Evolutionary conservation across 2,888 invertebrate genomes (phyloP).

Genomic region (Papilio gigon): DNA sequence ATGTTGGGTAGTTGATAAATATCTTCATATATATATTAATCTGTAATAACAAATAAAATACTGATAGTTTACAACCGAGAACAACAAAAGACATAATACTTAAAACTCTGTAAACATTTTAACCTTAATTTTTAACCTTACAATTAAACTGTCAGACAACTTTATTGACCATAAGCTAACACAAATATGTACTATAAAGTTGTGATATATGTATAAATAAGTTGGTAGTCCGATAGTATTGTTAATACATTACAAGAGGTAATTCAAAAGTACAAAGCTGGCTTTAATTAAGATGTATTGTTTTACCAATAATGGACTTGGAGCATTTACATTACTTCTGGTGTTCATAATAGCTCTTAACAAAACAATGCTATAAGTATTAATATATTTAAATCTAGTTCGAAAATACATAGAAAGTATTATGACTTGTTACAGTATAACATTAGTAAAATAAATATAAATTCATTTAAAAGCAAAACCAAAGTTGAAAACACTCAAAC

Average conservation of each 20-base stretch:
- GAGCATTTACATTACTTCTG: slow-evolving; percentile 26
- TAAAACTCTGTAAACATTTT: slow-evolving; percentile 31
- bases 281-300: slow-evolving; percentile 28
- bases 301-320: slow-evolving; percentile 29
- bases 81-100: slow-evolving; percentile 18
- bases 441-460: slow-evolving; percentile 54
- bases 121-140: slow-evolving; percentile 54
- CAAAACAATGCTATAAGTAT: background rate
- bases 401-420: slow-evolving; percentile 24
- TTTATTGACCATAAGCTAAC: slow-evolving; percentile 17
- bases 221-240: slow-evolving; percentile 2
- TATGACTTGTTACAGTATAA: slow-evolving; percentile 44
- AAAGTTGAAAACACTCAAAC: slow-evolving; percentile 64
- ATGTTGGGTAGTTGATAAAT: slow-evolving; percentile 14
- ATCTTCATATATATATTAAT: slow-evolving; percentile 26
- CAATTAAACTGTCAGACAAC: slow-evolving; percentile 50
- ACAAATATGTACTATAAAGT: slow-evolving; percentile 14
- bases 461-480: slow-evolving; percentile 50
- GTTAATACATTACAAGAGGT: slow-evolving; percentile 1
- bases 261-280: slow-evolving; percentile 13
- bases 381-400: slow-evolving; percentile 25
- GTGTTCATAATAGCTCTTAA: slow-evolving; percentile 17
- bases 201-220: background rate
- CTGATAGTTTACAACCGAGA: slow-evolving; percentile 32
- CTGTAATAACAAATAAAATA: slow-evolving; percentile 37